Percentiles rank a stretch among this genome's conserved stretches.
phyloP scores from a whole-genome alignment of 2,797 vertebrate genomes.

The Gorsachius magnificus region DNA sequence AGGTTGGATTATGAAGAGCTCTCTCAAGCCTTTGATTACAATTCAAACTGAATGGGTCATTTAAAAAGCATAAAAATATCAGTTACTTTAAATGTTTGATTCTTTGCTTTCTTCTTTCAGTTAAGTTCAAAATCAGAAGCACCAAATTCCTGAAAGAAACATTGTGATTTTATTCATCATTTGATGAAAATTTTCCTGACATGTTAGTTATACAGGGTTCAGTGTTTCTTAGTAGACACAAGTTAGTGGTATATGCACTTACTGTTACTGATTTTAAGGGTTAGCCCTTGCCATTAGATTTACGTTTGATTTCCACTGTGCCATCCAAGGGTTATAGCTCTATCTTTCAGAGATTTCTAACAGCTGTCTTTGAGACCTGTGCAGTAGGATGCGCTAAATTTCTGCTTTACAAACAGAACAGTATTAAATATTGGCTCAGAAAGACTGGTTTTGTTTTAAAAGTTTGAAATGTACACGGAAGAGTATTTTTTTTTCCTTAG shows the following conservation, averaged over 20 bases:
- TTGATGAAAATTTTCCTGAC: neutral
- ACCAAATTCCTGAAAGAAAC: neutral
- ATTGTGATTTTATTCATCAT: neutral
- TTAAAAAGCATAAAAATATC: neutral
- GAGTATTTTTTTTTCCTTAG: neutral
- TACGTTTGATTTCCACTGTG: neutral
- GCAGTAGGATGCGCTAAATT: neutral
- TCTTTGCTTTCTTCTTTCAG: neutral
- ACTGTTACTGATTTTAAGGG: neutral
- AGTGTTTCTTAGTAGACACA: neutral
- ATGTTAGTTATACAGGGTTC: neutral
- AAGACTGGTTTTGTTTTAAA: accelerated
- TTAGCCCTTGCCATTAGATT: neutral
- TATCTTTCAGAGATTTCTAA: neutral
- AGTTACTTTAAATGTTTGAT: neutral
- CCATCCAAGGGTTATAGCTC: neutral
- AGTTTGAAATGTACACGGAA: neutral
- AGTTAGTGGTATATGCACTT: neutral
- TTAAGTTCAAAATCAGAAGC: neutral
- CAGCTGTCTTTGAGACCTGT: neutral
- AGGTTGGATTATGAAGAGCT: neutral
- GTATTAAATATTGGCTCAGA: neutral
- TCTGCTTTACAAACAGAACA: neutral
- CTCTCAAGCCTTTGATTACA: neutral
- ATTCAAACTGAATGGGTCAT: neutral